These are phyloP conservation scores for Chloroclysta siterata DNA, from an alignment of 2,888 invertebrate species.

Conservation along the genomic window DNA sequence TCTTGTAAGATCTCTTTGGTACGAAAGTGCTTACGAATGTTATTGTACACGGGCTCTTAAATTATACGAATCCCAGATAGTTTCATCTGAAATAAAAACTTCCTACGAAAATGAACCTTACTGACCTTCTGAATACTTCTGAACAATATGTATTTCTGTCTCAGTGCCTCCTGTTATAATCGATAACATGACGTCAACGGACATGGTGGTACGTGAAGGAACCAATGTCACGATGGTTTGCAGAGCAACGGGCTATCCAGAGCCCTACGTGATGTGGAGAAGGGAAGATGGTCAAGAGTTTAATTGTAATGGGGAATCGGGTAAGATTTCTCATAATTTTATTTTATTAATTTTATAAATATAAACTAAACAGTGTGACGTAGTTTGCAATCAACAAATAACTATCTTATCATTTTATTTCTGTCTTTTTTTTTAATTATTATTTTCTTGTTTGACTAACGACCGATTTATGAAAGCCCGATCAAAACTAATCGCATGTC, in stretches of 20 bases:
- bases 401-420: too few species aligned
- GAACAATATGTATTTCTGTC: constrained; percentile 5
- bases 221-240: constrained; percentile 95
- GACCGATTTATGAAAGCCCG: too few species aligned
- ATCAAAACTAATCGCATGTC: too few species aligned
- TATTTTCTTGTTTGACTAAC: too few species aligned
- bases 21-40: neutral
- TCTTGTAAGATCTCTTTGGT: neutral
- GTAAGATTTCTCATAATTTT: constrained; percentile 66
- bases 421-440: too few species aligned
- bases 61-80: neutral
- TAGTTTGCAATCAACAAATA: too few species aligned
- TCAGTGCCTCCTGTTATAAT: constrained; percentile 96
- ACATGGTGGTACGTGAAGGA: constrained; percentile 95
- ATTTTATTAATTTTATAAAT: too few species aligned
- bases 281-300: constrained; percentile 95
- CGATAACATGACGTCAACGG: constrained; percentile 95
- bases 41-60: neutral
- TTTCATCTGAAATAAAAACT: neutral
- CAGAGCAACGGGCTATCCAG: constrained; percentile 94
- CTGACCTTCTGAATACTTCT: too few species aligned
- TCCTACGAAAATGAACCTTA: too few species aligned
- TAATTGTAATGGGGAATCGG: constrained; percentile 94
- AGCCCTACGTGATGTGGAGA: constrained; percentile 97
- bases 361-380: too few species aligned